phyloP scores from a whole-genome alignment of 2,888 invertebrate species.

The Nomada ruficornis region DNA sequence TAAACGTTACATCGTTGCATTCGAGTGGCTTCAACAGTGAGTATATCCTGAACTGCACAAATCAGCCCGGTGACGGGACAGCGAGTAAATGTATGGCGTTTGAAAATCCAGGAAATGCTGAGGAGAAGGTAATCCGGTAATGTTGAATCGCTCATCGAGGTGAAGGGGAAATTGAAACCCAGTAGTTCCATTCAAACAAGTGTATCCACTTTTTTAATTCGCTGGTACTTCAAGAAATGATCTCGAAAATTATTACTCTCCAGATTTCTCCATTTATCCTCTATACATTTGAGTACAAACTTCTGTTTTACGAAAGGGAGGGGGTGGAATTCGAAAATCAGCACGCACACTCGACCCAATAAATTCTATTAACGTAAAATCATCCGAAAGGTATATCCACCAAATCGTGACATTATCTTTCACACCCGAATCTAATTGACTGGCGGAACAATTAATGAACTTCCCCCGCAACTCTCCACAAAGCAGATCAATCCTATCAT shows the following conservation, averaged over 20 bases:
- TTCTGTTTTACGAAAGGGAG: too few relatives aligned
- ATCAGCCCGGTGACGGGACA: slow-evolving; percentile 11
- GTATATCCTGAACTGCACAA: neutral
- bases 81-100: neutral
- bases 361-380: too few relatives aligned
- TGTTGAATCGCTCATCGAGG: slow-evolving; percentile 6
- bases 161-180: neutral
- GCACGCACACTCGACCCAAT: neutral
- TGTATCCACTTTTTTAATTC: too few relatives aligned
- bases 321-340: too few relatives aligned
- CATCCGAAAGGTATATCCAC: too few relatives aligned
- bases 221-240: too few relatives aligned
- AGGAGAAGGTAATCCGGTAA: slow-evolving; percentile 18
- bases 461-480: neutral
- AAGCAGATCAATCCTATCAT: slow-evolving; percentile 21
- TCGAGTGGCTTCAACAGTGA: neutral
- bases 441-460: slow-evolving; percentile 16
- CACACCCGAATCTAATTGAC: neutral
- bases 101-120: slow-evolving; percentile 23
- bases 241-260: too few relatives aligned
- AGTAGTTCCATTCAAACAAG: neutral
- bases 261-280: too few relatives aligned
- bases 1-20: neutral
- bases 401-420: too few relatives aligned
- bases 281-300: too few relatives aligned